Conservation (phyloP, 2,888 invertebrate species). For the Herminia tarsipennalis region DNA sequence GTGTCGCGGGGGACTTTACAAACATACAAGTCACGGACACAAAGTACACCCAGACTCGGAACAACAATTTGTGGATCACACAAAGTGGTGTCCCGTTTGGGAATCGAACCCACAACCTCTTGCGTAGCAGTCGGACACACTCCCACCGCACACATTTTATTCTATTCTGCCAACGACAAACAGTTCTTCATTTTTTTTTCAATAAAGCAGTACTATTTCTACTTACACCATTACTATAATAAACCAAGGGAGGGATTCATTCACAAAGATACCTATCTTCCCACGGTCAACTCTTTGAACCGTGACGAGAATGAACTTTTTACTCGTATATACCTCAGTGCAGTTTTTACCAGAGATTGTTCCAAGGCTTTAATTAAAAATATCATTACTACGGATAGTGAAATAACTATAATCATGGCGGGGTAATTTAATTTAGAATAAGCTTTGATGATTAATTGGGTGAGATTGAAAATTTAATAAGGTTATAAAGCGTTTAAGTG, state of each 20-base stretch:
- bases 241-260: slow-evolving; percentile 29
- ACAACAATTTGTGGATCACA: no score
- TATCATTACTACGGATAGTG: slow-evolving; percentile 4
- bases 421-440: slow-evolving; percentile 1
- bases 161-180: no score
- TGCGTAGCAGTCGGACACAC: no score
- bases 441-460: not conserved
- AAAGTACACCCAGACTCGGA: no score
- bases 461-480: slow-evolving; percentile 1
- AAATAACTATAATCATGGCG: slow-evolving; percentile 5
- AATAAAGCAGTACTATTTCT: not conserved
- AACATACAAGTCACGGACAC: no score
- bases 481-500: not conserved
- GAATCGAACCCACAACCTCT: no score
- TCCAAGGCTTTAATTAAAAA: slow-evolving; percentile 11
- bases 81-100: no score
- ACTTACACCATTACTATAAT: slow-evolving; percentile 14
- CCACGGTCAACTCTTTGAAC: slow-evolving; percentile 39
- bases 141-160: no score
- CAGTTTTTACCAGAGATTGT: slow-evolving; percentile 15
- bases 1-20: no score
- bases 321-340: slow-evolving; percentile 24
- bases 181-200: no score
- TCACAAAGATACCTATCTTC: slow-evolving; percentile 46
- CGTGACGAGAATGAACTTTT: slow-evolving; percentile 28